phyloP scores from a whole-genome alignment of 2,113 vertebrate species.

The Calyptomena viridis region DNA sequence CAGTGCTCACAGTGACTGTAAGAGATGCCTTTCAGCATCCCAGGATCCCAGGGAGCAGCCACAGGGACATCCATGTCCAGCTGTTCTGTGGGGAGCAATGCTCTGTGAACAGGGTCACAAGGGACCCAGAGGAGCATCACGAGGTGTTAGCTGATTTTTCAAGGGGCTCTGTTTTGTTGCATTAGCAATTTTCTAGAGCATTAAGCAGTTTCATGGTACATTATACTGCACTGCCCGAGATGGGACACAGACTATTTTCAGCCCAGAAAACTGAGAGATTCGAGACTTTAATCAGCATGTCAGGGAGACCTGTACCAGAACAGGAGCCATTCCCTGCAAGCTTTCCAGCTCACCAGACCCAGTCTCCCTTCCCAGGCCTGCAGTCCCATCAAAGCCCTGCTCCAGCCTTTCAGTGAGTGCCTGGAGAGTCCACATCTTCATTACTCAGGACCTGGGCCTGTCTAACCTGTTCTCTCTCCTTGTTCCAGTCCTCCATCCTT shows the following conservation, averaged over 20 bases:
- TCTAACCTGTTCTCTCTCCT: background rate
- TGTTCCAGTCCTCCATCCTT: background rate
- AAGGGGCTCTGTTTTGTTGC: constrained; percentile 37
- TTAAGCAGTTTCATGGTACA: constrained; percentile 52
- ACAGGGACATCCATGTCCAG: background rate
- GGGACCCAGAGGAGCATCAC: background rate
- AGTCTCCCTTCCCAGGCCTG: background rate
- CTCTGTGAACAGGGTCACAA: background rate
- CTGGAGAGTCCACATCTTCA: background rate
- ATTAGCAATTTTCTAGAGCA: constrained; percentile 56
- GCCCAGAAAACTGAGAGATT: background rate
- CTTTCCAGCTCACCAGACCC: background rate
- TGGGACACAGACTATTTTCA: background rate
- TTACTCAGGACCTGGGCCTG: background rate
- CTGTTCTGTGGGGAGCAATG: background rate
- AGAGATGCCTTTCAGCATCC: background rate
- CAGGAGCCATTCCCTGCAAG: background rate
- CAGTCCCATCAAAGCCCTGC: background rate
- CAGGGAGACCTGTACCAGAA: background rate
- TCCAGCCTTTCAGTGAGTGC: background rate
- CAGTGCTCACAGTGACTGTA: background rate
- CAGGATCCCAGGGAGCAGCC: background rate
- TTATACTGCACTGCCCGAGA: constrained; percentile 2
- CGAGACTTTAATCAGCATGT: background rate
- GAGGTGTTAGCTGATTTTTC: constrained; percentile 25